Conservation (phyloP, 1,140 invertebrate genomes). For the Zaprionus camerounensis region DNA sequence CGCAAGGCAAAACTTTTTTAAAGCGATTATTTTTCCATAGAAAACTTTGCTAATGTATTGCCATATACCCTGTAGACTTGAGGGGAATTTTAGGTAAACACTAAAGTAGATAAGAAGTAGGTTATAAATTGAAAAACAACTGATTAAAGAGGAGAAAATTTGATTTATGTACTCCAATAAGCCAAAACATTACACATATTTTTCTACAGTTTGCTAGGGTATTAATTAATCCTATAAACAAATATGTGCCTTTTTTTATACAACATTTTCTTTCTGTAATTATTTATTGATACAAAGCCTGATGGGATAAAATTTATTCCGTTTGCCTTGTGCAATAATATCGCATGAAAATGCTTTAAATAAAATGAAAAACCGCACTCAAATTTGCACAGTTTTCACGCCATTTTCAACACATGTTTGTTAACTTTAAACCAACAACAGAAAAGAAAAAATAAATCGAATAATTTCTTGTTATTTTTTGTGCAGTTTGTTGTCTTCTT, state of each 20-base stretch:
- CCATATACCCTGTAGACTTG: not conserved
- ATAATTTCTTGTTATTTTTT: not conserved
- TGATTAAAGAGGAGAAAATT: not conserved
- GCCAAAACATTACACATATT: not conserved
- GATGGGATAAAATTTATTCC: not conserved
- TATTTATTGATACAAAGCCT: not conserved
- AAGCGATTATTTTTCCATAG: not conserved
- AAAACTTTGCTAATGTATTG: not conserved
- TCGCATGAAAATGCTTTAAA: not conserved
- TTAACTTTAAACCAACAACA: not conserved
- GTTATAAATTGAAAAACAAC: not conserved
- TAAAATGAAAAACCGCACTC: not conserved
- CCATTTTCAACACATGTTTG: not conserved
- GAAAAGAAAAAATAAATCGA: not conserved
- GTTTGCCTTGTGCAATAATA: not conserved
- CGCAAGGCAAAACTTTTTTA: not conserved
- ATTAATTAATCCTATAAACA: no score
- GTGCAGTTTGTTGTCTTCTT: constrained; percentile 17
- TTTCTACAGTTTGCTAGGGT: not conserved
- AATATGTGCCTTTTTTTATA: no score
- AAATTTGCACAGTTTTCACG: not conserved
- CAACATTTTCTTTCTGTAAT: not conserved
- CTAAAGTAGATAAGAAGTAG: not conserved
- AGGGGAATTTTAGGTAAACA: not conserved
- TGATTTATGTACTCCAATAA: no score